Base-by-base conservation (phyloP, 2,888 invertebrate genomes). In the Ernsta delagoae region DNA sequence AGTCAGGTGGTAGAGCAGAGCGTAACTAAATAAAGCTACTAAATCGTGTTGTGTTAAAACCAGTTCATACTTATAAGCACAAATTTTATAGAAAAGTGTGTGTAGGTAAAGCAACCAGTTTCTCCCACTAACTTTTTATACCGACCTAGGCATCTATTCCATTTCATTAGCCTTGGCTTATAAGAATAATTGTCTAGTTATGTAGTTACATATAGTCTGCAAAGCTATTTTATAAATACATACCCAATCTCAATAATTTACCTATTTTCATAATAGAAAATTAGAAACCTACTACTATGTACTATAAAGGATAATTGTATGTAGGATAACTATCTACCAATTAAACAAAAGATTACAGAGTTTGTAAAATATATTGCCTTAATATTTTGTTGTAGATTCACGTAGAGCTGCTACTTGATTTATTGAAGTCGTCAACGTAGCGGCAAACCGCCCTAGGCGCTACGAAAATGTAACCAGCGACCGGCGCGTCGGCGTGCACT, bases 391-490 rank as follows among this genome's bases (percentile, higher is more conserved):
- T 36, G 36, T 5, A 36, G 36, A 4, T 36, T 3, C 7, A 41
- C 6, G 41, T 41, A 41, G 41, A 7, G 5, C 36, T 4, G 36
- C 41, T 41, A 43, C 43, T 43, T 43, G 11, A 43, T 43, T 43
- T 62, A 36, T 63, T 63, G 63, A 54, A 43, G 41, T 57, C 56
- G 36, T 34, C 43, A 45, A 57, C 43, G 12, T 54, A 36, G 16
- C 54, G 3, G 24, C 64, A 11, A n/a, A 59, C 9, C 57, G 65
- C 65, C 65, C 4, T 45, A 45, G 65, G 65, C 65, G 36, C 50
- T 59, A 24, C 48, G 24, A 36, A 62, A 65, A 24, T 39, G 48
- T 50, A 39, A 3, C 3, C 36, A 8, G n/a, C 64, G 53, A 50
- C 39, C 45, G 11, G 16, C 65, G 48, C 8, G 41, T 31, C 24